These are phyloP conservation scores for Dendrolimus kikuchii DNA, from an alignment of 1,140 invertebrate species.

Conservation along the genomic window DNA sequence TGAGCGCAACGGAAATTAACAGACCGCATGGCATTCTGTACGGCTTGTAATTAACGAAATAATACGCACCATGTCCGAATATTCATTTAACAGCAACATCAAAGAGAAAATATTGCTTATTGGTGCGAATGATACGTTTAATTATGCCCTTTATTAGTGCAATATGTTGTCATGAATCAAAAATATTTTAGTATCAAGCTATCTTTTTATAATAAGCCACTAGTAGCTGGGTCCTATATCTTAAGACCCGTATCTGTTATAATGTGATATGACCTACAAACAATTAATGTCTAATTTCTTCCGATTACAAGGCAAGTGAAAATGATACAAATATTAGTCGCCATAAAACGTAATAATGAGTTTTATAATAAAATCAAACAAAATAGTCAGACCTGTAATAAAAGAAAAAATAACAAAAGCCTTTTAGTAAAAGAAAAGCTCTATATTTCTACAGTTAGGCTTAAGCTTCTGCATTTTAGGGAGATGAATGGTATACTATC, in stretches of 20 bases:
- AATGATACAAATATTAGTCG: no score
- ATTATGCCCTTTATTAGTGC: constrained; percentile 27
- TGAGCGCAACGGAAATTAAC: constrained; percentile 24
- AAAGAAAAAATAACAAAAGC: no score
- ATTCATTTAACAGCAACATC: constrained; percentile 39
- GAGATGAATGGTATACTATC: no score
- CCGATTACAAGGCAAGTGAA: no score
- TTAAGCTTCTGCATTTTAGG: no score
- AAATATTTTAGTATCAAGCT: background rate
- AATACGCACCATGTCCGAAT: constrained; percentile 32
- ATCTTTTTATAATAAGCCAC: background rate
- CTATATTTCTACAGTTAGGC: no score
- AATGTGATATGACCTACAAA: no score
- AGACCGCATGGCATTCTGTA: constrained; percentile 33
- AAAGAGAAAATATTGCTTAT: constrained; percentile 46
- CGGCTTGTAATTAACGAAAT: constrained; percentile 49
- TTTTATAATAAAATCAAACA: no score
- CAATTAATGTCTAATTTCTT: no score
- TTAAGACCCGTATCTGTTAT: background rate
- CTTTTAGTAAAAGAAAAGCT: no score
- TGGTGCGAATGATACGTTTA: constrained; percentile 40
- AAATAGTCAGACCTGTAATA: no score
- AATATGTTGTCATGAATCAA: background rate
- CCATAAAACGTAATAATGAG: no score
- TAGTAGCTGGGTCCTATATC: background rate